These are phyloP conservation scores for Rhodinocichla rosea DNA, from an alignment of 2,113 vertebrate species.

Conservation along the genomic window DNA sequence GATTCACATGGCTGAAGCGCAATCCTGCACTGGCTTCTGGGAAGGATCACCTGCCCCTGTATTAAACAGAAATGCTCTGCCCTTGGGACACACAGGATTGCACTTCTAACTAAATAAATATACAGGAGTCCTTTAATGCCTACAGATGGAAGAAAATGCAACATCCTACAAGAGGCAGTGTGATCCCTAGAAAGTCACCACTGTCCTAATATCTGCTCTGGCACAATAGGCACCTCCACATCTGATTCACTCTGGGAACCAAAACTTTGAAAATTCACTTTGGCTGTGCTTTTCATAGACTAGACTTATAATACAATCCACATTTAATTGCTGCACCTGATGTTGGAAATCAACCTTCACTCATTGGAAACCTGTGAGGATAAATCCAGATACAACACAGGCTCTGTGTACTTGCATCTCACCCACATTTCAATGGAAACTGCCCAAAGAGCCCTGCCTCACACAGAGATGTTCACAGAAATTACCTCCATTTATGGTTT, in stretches of 20 bases:
- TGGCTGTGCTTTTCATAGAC: not conserved
- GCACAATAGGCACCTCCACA: not conserved
- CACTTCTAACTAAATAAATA: not conserved
- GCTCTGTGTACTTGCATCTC: not conserved
- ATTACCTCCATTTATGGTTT: not conserved
- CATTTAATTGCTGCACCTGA: not conserved
- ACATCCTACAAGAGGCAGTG: not conserved
- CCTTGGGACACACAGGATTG: not conserved
- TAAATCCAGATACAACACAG: not conserved
- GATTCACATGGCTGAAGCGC: not conserved
- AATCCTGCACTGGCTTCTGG: not conserved
- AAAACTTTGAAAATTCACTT: not conserved
- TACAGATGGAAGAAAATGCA: not conserved
- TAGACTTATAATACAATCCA: not conserved
- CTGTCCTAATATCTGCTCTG: not conserved
- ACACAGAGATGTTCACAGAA: not conserved
- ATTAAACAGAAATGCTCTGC: not conserved
- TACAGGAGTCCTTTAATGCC: not conserved
- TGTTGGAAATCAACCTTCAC: not conserved
- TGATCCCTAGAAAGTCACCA: not conserved
- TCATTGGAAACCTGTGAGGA: not conserved
- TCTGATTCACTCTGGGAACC: not conserved
- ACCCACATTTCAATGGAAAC: not conserved
- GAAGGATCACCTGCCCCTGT: not conserved
- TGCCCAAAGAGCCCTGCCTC: not conserved